Percentiles rank a stretch among this genome's conserved stretches.
Evolutionary conservation across 2,888 invertebrate genomes (phyloP).

Genomic region (Drymonia ruficornis): DNA sequence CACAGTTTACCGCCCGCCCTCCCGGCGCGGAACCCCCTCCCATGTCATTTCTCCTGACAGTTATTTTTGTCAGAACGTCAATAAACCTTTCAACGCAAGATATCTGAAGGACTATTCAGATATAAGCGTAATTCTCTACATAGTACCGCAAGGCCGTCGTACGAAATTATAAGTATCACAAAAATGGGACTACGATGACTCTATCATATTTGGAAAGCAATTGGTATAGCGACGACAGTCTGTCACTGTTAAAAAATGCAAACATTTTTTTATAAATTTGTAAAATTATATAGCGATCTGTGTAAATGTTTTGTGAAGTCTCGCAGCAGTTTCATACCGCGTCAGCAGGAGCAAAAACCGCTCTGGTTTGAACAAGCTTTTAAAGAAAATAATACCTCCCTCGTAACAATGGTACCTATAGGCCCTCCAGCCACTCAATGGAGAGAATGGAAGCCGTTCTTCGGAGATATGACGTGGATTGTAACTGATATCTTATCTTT

Average conservation of each 20-base stretch:
- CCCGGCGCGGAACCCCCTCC: conserved; percentile 7
- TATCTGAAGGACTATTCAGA: conserved; percentile 31
- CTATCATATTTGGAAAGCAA: too few species aligned
- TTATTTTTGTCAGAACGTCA: conserved; percentile 48
- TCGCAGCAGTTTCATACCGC: neutral
- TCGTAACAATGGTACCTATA: neutral
- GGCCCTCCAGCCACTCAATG: neutral
- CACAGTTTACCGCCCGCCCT: neutral
- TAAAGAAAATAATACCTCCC: neutral
- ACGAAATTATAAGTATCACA: conserved; percentile 36
- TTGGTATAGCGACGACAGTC: too few species aligned
- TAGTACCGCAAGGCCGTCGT: too few species aligned
- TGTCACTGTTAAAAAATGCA: too few species aligned
- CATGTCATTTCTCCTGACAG: conserved; percentile 27
- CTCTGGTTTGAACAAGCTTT: neutral
- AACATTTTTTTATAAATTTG: too few species aligned
- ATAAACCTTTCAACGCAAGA: conserved; percentile 46
- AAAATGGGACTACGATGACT: too few species aligned
- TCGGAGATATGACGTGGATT: conserved; percentile 35
- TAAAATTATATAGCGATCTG: too few species aligned
- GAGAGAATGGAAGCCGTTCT: conserved; percentile 15
- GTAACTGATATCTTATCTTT: conserved; percentile 39
- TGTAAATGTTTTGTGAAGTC: too few species aligned
- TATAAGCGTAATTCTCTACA: conserved; percentile 2
- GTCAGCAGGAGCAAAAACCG: neutral